Evolutionary conservation across 2,113 vertebrate genomes (phyloP), one percentile per base, ranked within the genome.

Genomic region (Arothron firmamentum): DNA sequence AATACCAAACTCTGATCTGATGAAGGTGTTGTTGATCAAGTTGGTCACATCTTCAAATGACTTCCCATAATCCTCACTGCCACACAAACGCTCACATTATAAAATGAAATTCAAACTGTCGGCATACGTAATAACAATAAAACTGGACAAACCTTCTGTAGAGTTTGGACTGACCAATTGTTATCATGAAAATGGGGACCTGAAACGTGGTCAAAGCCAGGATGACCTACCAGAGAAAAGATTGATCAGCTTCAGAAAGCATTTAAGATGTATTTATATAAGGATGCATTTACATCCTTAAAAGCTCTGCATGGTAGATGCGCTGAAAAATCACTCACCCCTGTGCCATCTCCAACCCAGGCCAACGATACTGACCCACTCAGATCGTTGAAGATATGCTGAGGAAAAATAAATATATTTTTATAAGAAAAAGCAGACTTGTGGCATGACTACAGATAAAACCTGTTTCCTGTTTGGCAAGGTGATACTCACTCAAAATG

Each of bases 41-140:
- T 54, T 25, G 17, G 93, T 95, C 69, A 97, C 92, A 59, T 97
- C 95, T 59, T 87, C 56, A 66, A 96, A 97, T 0, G 89, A 90
- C 81, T 97, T 97, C 46, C 95, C 95, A 4, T 97, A 97, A 76
- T 98, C 88, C 81, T 96, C 92, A 19, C 95, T 97, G 78, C 62
- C 19, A 76, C 21, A 81, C 9, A 75, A 51, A 43, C 1, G n/a
- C 31, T 46, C 34, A 11, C 11, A 60, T 28, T 3, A 49, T 63
- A 71, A 64, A 67, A 64, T 19, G 6, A 0, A 17, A 65, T 3
- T 54, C 48, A 61, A 72, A 54, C 18, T 12, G 10, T 13, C 19
- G 0, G 18, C n/a, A 48, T 48, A n/a, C 1, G 15, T 18, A 17
- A 16, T n/a, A 49, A 49, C 6, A 10, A 51, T 23, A 0, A 49